These are phyloP conservation scores for Leptogaster cylindrica DNA, from an alignment of 2,888 invertebrate species.

Conservation along the genomic window DNA sequence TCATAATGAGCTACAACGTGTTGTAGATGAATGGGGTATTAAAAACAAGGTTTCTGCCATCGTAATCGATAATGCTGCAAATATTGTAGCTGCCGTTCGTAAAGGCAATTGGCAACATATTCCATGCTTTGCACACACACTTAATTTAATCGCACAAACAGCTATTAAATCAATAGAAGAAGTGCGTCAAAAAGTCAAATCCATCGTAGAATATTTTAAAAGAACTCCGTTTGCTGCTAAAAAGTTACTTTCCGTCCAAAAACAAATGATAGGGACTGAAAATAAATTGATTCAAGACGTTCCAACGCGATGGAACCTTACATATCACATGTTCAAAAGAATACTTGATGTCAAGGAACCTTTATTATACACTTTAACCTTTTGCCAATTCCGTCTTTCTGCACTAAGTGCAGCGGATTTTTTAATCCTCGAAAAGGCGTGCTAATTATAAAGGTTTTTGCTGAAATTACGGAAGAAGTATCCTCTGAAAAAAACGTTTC, in stretches of 20 bases:
- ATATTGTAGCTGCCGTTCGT: constrained; percentile 50
- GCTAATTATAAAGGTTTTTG: constrained; percentile 48
- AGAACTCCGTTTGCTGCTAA: constrained; percentile 2
- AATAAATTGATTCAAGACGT: constrained; percentile 49
- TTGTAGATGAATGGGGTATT: constrained; percentile 42
- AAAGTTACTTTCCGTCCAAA: background rate
- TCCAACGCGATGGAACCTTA: constrained; percentile 50
- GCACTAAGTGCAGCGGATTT: constrained; percentile 49
- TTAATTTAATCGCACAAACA: constrained; percentile 46
- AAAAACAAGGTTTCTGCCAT: constrained; percentile 31
- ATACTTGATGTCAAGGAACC: constrained; percentile 44
- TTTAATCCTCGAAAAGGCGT: constrained; percentile 14
- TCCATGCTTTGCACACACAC: constrained; percentile 49
- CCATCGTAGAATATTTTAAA: constrained; percentile 26
- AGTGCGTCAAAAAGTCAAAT: constrained; percentile 27
- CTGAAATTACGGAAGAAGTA: constrained; percentile 48
- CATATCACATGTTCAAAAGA: constrained; percentile 49
- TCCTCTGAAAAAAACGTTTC: constrained; percentile 51
- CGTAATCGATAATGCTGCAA: constrained; percentile 50
- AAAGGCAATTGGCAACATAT: constrained; percentile 47
- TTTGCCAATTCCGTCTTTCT: background rate
- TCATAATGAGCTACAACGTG: constrained; percentile 40
- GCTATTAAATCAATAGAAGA: constrained; percentile 35
- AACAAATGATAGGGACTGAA: background rate
- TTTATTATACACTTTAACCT: background rate